Conservation (phyloP, 2,888 invertebrate species). For the Dicycla oo region DNA sequence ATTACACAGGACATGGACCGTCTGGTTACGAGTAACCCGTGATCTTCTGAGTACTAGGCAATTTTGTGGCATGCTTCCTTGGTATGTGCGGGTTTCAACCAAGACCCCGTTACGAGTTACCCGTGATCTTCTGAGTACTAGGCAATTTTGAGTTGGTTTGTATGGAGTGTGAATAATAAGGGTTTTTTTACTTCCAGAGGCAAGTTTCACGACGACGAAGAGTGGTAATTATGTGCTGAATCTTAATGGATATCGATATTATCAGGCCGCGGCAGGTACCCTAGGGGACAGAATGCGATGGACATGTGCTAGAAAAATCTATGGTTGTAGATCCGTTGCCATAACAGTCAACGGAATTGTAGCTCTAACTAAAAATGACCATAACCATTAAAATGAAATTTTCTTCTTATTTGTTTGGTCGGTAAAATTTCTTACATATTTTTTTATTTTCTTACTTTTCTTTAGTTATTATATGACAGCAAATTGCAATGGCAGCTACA, state of each 20-base stretch:
- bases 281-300: conserved; percentile 15
- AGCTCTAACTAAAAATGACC: neutral
- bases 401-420: neutral
- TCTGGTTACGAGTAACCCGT: no score
- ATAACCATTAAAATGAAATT: conserved; percentile 17
- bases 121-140: neutral
- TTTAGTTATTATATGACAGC: neutral
- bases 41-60: no score
- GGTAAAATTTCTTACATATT: neutral
- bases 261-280: conserved; percentile 1
- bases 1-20: neutral
- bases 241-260: conserved; percentile 11
- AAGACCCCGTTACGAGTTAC: no score
- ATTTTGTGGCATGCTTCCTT: neutral
- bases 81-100: neutral
- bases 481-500: neutral
- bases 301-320: conserved; percentile 12
- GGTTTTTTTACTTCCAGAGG: neutral
- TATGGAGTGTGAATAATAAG: neutral
- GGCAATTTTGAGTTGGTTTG: neutral
- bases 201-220: conserved; percentile 5
- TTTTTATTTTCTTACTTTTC: neutral
- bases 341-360: conserved; percentile 11
- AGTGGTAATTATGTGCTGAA: conserved; percentile 21
- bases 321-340: conserved; percentile 13